phyloP scores from a whole-genome alignment of 2,113 vertebrate species.

The Edolisoma coerulescens region DNA sequence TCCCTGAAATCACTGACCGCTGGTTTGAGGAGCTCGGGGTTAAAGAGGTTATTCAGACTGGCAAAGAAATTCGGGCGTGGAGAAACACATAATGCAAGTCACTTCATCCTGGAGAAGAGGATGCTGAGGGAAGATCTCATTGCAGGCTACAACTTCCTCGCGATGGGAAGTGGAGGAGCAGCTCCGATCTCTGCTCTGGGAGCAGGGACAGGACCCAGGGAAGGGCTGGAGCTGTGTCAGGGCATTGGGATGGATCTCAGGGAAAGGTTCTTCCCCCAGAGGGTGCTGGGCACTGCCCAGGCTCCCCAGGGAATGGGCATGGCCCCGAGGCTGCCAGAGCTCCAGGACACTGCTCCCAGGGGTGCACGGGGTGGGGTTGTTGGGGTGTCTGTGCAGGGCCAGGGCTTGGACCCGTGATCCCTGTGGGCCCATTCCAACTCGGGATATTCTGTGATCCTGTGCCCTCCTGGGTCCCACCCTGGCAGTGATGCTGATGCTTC shows the following conservation, averaged over 20 bases:
- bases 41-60: fast-evolving
- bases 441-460: fast-evolving
- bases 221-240: fast-evolving
- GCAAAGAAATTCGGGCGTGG: fast-evolving
- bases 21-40: fast-evolving
- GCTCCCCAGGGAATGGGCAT: not conserved
- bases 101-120: not conserved
- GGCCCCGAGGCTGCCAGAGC: not conserved
- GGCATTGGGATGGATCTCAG: not conserved
- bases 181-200: fast-evolving
- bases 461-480: not conserved
- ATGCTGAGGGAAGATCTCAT: not conserved
- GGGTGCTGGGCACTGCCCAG: not conserved
- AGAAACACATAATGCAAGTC: fast-evolving
- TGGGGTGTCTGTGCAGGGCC: not conserved
- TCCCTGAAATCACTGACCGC: fast-evolving
- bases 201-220: not conserved
- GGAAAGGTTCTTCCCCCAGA: not conserved
- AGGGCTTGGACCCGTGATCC: not conserved
- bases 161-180: too few species aligned
- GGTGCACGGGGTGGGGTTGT: not conserved
- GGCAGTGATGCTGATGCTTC: fast-evolving
- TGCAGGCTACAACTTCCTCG: fast-evolving
- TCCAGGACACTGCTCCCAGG: not conserved
- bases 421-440: fast-evolving